These are phyloP conservation scores for Pavo muticus DNA, from an alignment of 2,113 vertebrate genomes.

Conservation along the genomic window DNA sequence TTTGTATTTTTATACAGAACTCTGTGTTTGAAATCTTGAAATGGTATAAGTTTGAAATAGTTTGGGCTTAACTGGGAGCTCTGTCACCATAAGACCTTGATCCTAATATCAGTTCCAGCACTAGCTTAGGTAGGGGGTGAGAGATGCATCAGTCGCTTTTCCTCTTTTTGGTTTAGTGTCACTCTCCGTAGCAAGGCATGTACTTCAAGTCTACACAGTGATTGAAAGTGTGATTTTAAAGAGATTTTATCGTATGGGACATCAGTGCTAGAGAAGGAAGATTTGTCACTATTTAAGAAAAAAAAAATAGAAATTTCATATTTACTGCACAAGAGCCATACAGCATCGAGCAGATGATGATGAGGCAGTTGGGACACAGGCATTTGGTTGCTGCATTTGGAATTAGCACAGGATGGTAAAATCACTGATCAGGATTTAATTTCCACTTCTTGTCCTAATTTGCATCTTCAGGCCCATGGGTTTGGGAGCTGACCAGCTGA, in stretches of 20 bases:
- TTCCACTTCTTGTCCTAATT: conserved; percentile 33
- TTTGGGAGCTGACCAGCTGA: background rate
- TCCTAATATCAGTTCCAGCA: background rate
- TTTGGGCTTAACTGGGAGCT: background rate
- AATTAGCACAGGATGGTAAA: conserved; percentile 19
- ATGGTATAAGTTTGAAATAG: background rate
- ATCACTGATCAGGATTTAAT: conserved; percentile 27
- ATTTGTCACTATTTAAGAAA: background rate
- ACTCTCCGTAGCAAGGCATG: background rate
- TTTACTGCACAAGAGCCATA: background rate
- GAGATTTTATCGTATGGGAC: background rate
- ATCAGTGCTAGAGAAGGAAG: background rate
- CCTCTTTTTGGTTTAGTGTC: background rate
- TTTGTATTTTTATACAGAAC: background rate
- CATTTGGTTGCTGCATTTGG: conserved; percentile 50
- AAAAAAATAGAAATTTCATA: background rate
- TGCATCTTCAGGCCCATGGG: conserved; percentile 5
- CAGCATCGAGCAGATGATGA: conserved; percentile 15
- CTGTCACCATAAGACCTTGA: background rate
- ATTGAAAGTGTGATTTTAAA: background rate
- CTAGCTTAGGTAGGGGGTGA: background rate
- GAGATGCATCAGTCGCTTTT: background rate
- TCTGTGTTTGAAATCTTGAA: background rate
- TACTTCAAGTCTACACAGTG: background rate
- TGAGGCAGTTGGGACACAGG: conserved; percentile 35